phyloP scores from a whole-genome alignment of 2,113 vertebrate species.

The Procavia capensis region DNA sequence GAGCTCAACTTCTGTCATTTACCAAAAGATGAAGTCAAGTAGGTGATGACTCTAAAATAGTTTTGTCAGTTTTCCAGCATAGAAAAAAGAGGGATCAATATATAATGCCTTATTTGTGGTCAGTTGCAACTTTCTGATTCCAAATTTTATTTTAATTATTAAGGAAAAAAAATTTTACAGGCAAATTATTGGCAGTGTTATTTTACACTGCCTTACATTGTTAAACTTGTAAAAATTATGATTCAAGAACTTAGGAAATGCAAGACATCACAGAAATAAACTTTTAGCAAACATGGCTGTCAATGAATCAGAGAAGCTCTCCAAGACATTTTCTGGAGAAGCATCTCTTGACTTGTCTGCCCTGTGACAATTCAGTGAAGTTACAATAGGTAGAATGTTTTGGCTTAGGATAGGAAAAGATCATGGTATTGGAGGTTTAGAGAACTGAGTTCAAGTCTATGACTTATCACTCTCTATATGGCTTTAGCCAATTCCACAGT shows the following conservation, averaged over 20 bases:
- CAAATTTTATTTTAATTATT: constrained; percentile 63
- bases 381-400: neutral
- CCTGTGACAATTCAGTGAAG: neutral
- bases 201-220: constrained; percentile 23
- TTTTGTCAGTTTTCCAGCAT: constrained; percentile 15
- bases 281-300: neutral
- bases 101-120: constrained; percentile 1
- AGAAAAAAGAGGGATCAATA: neutral
- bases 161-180: constrained; percentile 57
- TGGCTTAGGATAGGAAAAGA: neutral
- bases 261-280: constrained; percentile 27
- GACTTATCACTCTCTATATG: neutral
- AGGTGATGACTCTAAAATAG: constrained; percentile 26
- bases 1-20: constrained; percentile 9
- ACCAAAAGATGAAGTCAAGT: neutral
- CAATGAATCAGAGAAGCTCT: constrained; percentile 18
- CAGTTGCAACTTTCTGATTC: constrained; percentile 31
- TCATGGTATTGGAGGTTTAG: neutral
- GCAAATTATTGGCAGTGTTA: constrained; percentile 1
- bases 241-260: constrained; percentile 42
- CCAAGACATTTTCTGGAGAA: neutral
- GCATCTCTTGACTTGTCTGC: neutral
- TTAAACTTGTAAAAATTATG: neutral
- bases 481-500: neutral
- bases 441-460: neutral